Conservation (phyloP, 2,797 vertebrate genomes). For the Tenualosa thibaudeaui region DNA sequence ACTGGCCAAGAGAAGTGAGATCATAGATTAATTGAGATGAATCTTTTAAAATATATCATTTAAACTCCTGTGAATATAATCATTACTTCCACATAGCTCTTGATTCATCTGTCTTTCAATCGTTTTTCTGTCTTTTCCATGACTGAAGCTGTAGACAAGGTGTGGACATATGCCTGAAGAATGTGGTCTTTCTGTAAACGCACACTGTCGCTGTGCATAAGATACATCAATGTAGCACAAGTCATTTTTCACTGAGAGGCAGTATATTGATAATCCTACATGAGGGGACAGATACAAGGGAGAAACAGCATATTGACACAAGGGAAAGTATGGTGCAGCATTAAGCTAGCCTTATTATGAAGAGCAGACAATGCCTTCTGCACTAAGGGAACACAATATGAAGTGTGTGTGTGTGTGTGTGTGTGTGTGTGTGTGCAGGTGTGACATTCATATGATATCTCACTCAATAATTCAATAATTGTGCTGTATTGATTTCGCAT, state of each 20-base stretch:
- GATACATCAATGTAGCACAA: not conserved
- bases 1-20: not conserved
- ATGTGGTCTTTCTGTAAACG: too few species aligned
- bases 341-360: not conserved
- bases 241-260: not conserved
- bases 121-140: not conserved
- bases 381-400: not conserved
- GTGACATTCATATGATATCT: constrained; percentile 61
- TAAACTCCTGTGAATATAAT: not conserved
- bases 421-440: constrained; percentile 46
- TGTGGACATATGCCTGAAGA: not conserved
- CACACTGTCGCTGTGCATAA: not conserved
- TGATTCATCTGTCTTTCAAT: not conserved
- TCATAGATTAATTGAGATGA: not conserved
- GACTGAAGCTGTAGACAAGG: not conserved
- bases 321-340: not conserved
- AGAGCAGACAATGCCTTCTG: not conserved
- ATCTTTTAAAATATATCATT: not conserved
- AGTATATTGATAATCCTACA: constrained; percentile 7
- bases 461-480: constrained; percentile 67
- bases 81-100: not conserved
- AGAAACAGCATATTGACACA: not conserved
- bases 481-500: constrained; percentile 59
- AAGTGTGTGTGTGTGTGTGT: not conserved
- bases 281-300: not conserved